Conservation (phyloP, 2,888 invertebrate genomes). For the Actias luna region DNA sequence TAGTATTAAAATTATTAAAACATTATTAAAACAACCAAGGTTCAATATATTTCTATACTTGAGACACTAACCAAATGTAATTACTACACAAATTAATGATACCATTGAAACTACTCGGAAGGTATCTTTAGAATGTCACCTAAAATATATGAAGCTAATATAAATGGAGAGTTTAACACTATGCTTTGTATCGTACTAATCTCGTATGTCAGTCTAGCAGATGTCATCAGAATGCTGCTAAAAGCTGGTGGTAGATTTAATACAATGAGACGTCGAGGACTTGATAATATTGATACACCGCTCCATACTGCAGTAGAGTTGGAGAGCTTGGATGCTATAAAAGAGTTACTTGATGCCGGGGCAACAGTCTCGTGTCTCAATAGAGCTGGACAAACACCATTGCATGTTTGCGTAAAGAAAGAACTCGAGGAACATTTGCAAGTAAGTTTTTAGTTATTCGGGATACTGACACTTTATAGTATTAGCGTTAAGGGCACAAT, state of each 20-base stretch:
- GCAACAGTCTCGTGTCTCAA: slow-evolving; percentile 66
- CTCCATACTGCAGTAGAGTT: slow-evolving; percentile 78
- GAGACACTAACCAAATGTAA: too few species aligned
- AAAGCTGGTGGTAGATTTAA: slow-evolving; percentile 49
- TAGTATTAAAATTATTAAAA: too few species aligned
- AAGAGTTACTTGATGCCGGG: slow-evolving; percentile 62
- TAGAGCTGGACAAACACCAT: slow-evolving; percentile 68
- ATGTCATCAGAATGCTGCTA: slow-evolving; percentile 53
- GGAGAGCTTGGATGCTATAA: slow-evolving; percentile 64
- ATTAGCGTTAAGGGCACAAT: too few species aligned
- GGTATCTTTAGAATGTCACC: neutral
- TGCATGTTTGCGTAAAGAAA: slow-evolving; percentile 76
- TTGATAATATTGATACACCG: slow-evolving; percentile 57
- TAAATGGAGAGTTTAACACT: neutral
- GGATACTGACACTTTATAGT: too few species aligned
- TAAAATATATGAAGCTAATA: neutral
- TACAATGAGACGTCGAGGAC: slow-evolving; percentile 37
- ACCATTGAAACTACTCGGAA: too few species aligned
- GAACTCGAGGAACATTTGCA: slow-evolving; percentile 67
- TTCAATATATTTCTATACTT: too few species aligned
- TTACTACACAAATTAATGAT: too few species aligned
- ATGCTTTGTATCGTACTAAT: neutral
- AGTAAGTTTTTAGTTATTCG: slow-evolving; percentile 33
- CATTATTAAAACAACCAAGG: too few species aligned
- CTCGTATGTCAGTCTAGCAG: slow-evolving; percentile 43